Evolutionary conservation across 2,113 vertebrate genomes (phyloP), one percentile per base, ranked within the genome.

Genomic region (Hemicordylus capensis): DNA sequence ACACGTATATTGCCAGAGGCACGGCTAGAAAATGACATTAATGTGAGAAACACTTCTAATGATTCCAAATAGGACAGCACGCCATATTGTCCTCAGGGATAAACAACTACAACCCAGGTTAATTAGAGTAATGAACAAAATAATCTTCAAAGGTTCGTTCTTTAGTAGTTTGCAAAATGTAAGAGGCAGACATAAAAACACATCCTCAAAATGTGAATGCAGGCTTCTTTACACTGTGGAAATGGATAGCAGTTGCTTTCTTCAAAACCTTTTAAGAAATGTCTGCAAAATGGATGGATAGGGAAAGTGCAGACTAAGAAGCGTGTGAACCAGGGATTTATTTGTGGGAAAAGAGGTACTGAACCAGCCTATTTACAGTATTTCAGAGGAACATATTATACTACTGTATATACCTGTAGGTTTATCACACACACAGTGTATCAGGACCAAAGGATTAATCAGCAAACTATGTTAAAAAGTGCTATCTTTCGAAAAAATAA

Each of bases 21-120:
- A 39, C 74, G 69, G 81, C 24, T 78, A 92, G 81, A 51, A 66
- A 4, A 20, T 83, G 19, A 63, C 64, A 26, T 61, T 72, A 66
- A 56, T 76, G n/a, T 12, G 51, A 76, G 51, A 56, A 76, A 56
- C 22, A 19, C 74, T 76, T 20, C 74, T 56, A 76, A 76, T 76
- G 74, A 76, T 56, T 76, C 51, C 56, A n/a, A 58, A 37, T 37
- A n/a, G 74, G 51, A 37, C n/a, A 56, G 20, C 51, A 76, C 22
- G n/a, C n/a, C 51, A 37, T 6, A 4, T 22, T 58, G n/a, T 76
- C 51, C 74, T 58, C 51, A 24, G 51, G 74, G 74, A 76, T 76
- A 76, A 76, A 76, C 51, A 76, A 37, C 56, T 76, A 6, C n/a
- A 58, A 58, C 19, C n/a, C 51, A 12, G 51, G 51, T 54, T 76